Evolutionary conservation across 2,888 invertebrate species (phyloP).

Genomic region (Machimus atricapillus): DNA sequence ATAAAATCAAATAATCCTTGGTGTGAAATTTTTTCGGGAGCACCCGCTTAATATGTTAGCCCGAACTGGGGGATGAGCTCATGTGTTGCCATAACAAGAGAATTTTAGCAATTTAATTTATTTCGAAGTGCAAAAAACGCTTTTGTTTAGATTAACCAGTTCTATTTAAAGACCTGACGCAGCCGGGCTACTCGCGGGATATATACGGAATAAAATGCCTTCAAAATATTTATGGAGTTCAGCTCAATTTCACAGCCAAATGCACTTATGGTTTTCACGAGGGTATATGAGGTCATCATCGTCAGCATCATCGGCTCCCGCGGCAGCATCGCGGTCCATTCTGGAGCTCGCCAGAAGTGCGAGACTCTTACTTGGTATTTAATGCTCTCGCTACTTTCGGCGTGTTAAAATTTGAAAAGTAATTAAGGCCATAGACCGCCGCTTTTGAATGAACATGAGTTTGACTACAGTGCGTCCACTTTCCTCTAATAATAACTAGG

Average conservation of each 20-base stretch:
- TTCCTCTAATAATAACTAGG: background rate
- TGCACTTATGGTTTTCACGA: constrained; percentile 13
- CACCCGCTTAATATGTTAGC: background rate
- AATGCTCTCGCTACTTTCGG: background rate
- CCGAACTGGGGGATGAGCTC: background rate
- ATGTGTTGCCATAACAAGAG: background rate
- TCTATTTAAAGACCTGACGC: background rate
- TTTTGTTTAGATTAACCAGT: background rate
- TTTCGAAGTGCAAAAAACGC: background rate
- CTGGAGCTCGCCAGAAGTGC: background rate
- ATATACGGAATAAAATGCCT: background rate
- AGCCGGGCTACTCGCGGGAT: background rate
- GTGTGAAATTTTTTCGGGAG: background rate
- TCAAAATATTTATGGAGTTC: background rate
- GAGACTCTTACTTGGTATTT: background rate
- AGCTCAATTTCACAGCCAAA: constrained; percentile 1
- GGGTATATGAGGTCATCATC: constrained; percentile 24
- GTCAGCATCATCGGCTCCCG: background rate
- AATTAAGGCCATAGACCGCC: background rate
- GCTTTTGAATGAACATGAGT: background rate
- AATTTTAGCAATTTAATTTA: background rate
- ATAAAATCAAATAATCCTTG: background rate
- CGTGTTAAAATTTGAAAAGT: background rate
- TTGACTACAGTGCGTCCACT: background rate
- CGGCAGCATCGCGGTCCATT: background rate